Evolutionary conservation across 2,888 invertebrate species (phyloP).

Genomic region (Hesperia comma): DNA sequence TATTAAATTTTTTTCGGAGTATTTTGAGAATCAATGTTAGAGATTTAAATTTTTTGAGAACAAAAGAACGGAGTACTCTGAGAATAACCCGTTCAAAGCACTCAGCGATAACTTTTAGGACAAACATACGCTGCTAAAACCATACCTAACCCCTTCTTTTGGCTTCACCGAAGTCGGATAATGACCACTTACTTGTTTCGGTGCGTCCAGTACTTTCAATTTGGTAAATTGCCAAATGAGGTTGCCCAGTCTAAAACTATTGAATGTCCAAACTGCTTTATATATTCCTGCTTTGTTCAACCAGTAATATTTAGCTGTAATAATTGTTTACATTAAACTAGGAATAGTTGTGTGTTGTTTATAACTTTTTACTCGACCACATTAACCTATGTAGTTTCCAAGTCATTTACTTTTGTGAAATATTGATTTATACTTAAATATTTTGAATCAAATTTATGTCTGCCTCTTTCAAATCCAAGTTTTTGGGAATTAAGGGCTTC

Average conservation of each 20-base stretch:
- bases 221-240: slow-evolving; percentile 37
- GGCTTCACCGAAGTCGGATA: neutral
- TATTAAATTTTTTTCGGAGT: too few species aligned
- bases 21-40: too few species aligned
- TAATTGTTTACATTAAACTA: slow-evolving; percentile 31
- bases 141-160: too few species aligned
- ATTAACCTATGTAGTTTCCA: neutral
- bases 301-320: slow-evolving; percentile 16
- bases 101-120: too few species aligned
- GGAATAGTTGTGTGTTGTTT: neutral
- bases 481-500: too few species aligned
- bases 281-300: slow-evolving; percentile 22
- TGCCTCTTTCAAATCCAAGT: too few species aligned
- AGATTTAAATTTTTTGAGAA: too few species aligned
- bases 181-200: slow-evolving; percentile 24
- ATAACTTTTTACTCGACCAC: slow-evolving; percentile 6
- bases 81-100: too few species aligned
- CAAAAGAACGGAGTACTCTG: too few species aligned
- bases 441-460: too few species aligned
- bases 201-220: slow-evolving; percentile 26
- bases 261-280: slow-evolving; percentile 23
- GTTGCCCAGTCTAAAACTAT: slow-evolving; percentile 30
- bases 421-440: neutral
- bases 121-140: too few species aligned
- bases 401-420: neutral